Percentiles rank a stretch among this genome's conserved stretches.
phyloP scores from a whole-genome alignment of 2,888 invertebrate genomes.

The Neuroscelio doddi region DNA sequence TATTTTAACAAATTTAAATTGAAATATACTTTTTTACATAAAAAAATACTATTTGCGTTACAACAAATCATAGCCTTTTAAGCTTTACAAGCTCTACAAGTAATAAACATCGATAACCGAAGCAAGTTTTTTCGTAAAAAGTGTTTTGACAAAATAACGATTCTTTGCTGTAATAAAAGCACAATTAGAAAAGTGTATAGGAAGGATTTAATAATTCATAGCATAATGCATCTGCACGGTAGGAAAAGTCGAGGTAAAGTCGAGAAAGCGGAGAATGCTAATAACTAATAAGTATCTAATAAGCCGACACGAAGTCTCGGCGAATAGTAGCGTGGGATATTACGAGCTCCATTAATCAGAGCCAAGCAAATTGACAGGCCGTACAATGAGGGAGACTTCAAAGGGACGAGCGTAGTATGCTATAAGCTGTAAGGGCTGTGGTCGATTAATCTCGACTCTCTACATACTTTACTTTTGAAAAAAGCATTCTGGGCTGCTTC shows the following conservation, averaged over 20 bases:
- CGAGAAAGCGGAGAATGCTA: conserved; percentile 42
- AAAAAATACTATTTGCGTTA: too few relatives aligned
- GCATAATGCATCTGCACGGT: conserved; percentile 17
- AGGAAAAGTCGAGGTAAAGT: conserved; percentile 30
- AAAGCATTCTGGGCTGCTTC: conserved; percentile 32
- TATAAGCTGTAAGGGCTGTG: conserved; percentile 49
- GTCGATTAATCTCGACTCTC: conserved; percentile 60
- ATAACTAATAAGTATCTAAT: conserved; percentile 58
- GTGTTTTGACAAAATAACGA: too few relatives aligned
- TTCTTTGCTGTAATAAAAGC: background rate
- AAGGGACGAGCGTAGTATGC: conserved; percentile 53
- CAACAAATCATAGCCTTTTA: too few relatives aligned
- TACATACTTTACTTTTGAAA: conserved; percentile 48
- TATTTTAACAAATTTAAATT: too few relatives aligned
- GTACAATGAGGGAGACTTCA: conserved; percentile 57
- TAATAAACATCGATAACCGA: too few relatives aligned
- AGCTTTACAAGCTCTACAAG: too few relatives aligned
- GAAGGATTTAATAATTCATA: conserved; percentile 29
- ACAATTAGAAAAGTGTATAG: conserved; percentile 2
- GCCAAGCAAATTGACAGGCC: conserved; percentile 60
- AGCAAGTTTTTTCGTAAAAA: too few relatives aligned
- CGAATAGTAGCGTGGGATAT: conserved; percentile 58
- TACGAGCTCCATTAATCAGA: conserved; percentile 63
- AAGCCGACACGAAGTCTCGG: conserved; percentile 43
- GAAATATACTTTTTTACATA: too few relatives aligned